Base-by-base conservation (phyloP, 2,888 invertebrate species). In the Heterodera filipjevi region DNA sequence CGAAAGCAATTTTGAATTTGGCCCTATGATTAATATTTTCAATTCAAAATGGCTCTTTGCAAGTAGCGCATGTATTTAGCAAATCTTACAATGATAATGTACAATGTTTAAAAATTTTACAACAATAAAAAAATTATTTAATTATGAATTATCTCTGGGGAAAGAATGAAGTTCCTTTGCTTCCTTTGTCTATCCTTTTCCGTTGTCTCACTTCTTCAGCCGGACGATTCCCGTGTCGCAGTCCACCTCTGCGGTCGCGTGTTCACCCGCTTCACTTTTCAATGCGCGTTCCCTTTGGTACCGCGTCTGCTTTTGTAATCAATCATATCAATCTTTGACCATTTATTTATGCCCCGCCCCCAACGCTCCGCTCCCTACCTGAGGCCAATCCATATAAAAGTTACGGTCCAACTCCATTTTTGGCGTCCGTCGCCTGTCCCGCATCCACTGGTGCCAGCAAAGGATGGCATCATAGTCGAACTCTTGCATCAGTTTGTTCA, bases 381-480 rank as follows among this genome's bases (percentile, higher is more conserved):
- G 59, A 27, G 59, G 59, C 59, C 59, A 59, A 8, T 59, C 59
- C 27, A 2, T 59, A n/a, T 59, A 59, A 59, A 59, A 59, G 27
- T 27, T 1, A 8, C 22, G 8, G 59, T 27, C 59, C 59, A 59
- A 27, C 22, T 59, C n/a, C 27, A 59, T 59, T 59, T 8, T 59
- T 5, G 1, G 3, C 59, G 59, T 27, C 27, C 59, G 59, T 5
- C n/a, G 19, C 59, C 59, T 59, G 10, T 27, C 59, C 6, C 46
- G 39, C 76, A 76, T 76, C 66, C 64, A 59, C 44, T 44, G 46
- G 64, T 79, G 79, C 79, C 79, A 79, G 44, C 79, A 79, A n/a
- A 64, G 53, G 27, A 77, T 78, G 8, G 77, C 79, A 8, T 72
- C 79, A 44, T 70, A 78, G 64, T 79, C 79, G 39, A 77, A 78